Evolutionary conservation across 2,888 invertebrate species (phyloP).

Genomic region (Andrena dorsata): DNA sequence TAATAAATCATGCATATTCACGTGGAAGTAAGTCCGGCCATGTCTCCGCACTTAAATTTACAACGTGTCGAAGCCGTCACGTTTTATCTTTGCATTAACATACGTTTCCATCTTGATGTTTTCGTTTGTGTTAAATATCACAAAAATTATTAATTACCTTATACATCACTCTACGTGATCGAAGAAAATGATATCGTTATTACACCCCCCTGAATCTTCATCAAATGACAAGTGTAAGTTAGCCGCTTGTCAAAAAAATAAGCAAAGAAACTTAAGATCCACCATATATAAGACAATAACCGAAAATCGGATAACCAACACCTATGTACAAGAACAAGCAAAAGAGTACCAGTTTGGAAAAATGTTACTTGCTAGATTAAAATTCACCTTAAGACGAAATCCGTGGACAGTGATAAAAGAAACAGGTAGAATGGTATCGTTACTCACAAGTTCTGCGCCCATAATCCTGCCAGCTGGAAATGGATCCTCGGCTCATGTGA

Average conservation of each 20-base stretch:
- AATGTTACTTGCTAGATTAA: neutral
- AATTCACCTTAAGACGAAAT: neutral
- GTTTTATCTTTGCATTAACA: conserved; percentile 35
- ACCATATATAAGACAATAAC: no score
- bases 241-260: no score
- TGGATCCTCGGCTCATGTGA: conserved; percentile 81
- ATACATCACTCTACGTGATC: no score
- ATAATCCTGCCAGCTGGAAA: conserved; percentile 79
- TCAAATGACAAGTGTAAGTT: no score
- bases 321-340: no score
- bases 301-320: no score
- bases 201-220: no score
- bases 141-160: neutral
- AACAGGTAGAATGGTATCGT: conserved; percentile 1
- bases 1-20: neutral
- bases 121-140: neutral
- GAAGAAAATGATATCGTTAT: no score
- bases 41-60: neutral
- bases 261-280: no score
- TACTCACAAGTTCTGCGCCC: conserved; percentile 81
- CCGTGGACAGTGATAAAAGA: neutral
- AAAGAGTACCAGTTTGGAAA: no score
- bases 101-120: neutral
- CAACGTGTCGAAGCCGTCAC: neutral
- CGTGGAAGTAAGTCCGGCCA: neutral